phyloP scores from a whole-genome alignment of 2,888 invertebrate genomes.

The Meteorus cinctellus region DNA sequence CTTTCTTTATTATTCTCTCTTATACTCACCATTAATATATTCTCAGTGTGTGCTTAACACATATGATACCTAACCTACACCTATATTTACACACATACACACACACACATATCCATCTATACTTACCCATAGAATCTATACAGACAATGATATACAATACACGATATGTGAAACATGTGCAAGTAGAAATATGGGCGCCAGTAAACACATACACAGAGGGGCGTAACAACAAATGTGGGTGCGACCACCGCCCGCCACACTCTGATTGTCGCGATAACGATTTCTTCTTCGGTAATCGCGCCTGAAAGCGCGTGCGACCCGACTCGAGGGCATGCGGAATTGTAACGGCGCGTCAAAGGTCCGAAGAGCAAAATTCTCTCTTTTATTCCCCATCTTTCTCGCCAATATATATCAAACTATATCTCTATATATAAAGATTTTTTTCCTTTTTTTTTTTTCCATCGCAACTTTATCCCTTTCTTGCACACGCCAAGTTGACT shows the following conservation, averaged over 20 bases:
- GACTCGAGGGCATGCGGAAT: constrained; percentile 32
- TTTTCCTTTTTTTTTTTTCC: constrained; percentile 61
- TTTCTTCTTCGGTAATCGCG: constrained; percentile 56
- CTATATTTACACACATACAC: constrained; percentile 5
- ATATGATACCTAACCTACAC: background rate
- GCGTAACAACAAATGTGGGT: constrained; percentile 38
- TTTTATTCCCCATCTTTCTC: constrained; percentile 4
- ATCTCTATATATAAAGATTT: background rate
- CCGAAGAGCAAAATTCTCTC: constrained; percentile 1
- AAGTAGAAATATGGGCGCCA: constrained; percentile 8
- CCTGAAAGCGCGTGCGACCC: constrained; percentile 13
- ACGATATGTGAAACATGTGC: background rate
- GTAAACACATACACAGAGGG: constrained; percentile 8
- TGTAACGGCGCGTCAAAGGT: constrained; percentile 31
- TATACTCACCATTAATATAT: constrained; percentile 7
- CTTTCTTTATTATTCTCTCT: background rate
- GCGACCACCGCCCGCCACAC: constrained; percentile 59
- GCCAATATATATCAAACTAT: background rate
- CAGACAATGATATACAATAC: background rate
- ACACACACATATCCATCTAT: background rate
- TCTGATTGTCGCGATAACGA: constrained; percentile 66
- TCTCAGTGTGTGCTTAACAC: background rate
- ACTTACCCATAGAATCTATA: background rate
- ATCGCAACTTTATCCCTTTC: constrained; percentile 46
- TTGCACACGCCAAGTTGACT: constrained; percentile 50